phyloP scores from a whole-genome alignment of 1,140 invertebrate genomes.

The Vanessa tameamea region DNA sequence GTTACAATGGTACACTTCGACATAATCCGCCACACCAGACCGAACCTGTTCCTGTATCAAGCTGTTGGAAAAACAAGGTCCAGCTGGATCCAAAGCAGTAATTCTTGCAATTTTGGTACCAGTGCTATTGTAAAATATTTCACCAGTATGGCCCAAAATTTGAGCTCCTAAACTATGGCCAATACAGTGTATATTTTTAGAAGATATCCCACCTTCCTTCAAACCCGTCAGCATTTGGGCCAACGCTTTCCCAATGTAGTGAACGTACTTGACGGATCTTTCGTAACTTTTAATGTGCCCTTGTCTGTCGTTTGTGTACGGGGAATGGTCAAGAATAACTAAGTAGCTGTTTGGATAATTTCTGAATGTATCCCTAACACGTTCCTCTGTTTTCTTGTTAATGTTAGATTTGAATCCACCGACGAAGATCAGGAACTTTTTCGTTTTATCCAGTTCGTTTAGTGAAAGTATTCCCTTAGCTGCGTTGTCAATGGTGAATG shows the following conservation, averaged over 20 bases:
- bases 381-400: slow-evolving; percentile 62
- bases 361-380: slow-evolving; percentile 61
- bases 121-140: slow-evolving; percentile 67
- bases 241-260: slow-evolving; percentile 70
- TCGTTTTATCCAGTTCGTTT: slow-evolving; percentile 56
- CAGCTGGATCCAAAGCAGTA: slow-evolving; percentile 87
- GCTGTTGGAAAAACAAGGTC: slow-evolving; percentile 83
- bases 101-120: slow-evolving; percentile 77
- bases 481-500: slow-evolving; percentile 55
- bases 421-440: slow-evolving; percentile 69
- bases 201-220: slow-evolving; percentile 53
- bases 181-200: slow-evolving; percentile 69
- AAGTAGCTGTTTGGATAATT: slow-evolving; percentile 63
- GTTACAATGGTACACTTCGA: slow-evolving; percentile 90
- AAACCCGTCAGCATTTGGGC: slow-evolving; percentile 56
- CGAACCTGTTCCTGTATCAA: slow-evolving; percentile 81
- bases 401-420: slow-evolving; percentile 71
- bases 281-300: slow-evolving; percentile 68
- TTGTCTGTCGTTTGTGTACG: slow-evolving; percentile 66
- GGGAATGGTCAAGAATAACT: slow-evolving; percentile 70
- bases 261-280: slow-evolving; percentile 65
- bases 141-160: slow-evolving; percentile 80
- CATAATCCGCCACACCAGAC: slow-evolving; percentile 83
- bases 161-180: slow-evolving; percentile 81
- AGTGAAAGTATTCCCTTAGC: slow-evolving; percentile 55